Evolutionary conservation across 1,140 invertebrate genomes (phyloP).

Genomic region (Drosophila guanche): DNA sequence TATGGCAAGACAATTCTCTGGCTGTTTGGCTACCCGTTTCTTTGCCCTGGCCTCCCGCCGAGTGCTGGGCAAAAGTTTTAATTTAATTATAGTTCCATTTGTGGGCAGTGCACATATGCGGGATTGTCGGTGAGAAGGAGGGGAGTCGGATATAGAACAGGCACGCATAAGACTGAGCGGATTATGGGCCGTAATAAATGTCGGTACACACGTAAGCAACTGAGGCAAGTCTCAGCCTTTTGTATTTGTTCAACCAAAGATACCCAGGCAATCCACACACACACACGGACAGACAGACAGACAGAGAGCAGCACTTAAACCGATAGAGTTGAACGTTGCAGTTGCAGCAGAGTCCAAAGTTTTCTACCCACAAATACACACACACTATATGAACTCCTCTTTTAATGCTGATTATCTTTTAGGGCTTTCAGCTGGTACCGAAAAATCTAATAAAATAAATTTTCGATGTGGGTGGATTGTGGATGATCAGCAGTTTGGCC

Average conservation of each 20-base stretch:
- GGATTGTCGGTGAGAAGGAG: not conserved
- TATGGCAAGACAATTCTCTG: constrained; percentile 41
- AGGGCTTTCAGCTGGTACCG: constrained; percentile 41
- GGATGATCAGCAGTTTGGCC: constrained; percentile 60
- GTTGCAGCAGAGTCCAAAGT: constrained; percentile 33
- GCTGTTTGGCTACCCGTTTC: constrained; percentile 17
- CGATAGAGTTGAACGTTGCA: constrained; percentile 67
- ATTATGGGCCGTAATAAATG: constrained; percentile 77
- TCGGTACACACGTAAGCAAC: constrained; percentile 61
- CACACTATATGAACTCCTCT: constrained; percentile 8
- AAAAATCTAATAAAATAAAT: constrained; percentile 69
- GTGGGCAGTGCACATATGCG: constrained; percentile 51
- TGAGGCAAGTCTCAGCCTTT: constrained; percentile 41
- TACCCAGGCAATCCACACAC: constrained; percentile 8
- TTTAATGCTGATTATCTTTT: constrained; percentile 73
- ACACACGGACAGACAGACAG: constrained; percentile 15
- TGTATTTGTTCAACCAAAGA: constrained; percentile 54
- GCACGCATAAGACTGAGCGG: constrained; percentile 63
- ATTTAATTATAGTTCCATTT: constrained; percentile 81
- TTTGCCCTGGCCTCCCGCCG: constrained; percentile 14
- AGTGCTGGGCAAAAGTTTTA: constrained; percentile 74
- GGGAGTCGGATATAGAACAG: constrained; percentile 25
- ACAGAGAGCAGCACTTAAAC: constrained; percentile 33
- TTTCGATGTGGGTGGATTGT: constrained; percentile 66
- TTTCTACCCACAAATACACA: not conserved